phyloP scores from a whole-genome alignment of 2,888 invertebrate genomes.

The Ophion slaviceki region DNA sequence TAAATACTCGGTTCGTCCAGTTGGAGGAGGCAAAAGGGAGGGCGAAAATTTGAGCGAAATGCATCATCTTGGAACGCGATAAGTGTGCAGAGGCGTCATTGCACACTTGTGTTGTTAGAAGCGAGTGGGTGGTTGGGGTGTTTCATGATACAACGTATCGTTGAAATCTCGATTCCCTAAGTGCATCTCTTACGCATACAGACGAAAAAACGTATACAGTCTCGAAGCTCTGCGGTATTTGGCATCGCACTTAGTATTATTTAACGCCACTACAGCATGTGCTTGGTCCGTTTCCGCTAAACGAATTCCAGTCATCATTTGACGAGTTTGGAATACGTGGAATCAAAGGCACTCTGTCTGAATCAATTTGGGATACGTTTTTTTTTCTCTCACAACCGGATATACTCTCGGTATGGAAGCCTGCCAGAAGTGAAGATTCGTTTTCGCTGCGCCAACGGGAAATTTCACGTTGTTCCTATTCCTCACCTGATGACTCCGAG shows the following conservation, averaged over 20 bases:
- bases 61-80: slow-evolving; percentile 18
- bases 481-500: too few relatives aligned
- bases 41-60: slow-evolving; percentile 21
- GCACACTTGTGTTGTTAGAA: background rate
- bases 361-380: background rate
- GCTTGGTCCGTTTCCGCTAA: too few relatives aligned
- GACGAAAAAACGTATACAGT: background rate
- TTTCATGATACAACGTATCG: background rate
- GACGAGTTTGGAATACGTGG: too few relatives aligned
- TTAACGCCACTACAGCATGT: too few relatives aligned
- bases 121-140: background rate
- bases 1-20: slow-evolving; percentile 14
- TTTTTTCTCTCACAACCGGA: too few relatives aligned
- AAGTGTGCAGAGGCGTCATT: slow-evolving; percentile 4
- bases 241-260: too few relatives aligned
- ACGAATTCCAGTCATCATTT: background rate
- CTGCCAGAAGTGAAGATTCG: too few relatives aligned
- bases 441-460: too few relatives aligned
- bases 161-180: slow-evolving; percentile 1
- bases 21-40: slow-evolving; percentile 2
- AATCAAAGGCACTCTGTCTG: background rate
- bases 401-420: too few relatives aligned
- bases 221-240: too few relatives aligned
- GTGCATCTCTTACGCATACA: background rate
- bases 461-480: too few relatives aligned